Conservation (phyloP, 2,888 invertebrate genomes). For the Eristalinus aeneus region DNA sequence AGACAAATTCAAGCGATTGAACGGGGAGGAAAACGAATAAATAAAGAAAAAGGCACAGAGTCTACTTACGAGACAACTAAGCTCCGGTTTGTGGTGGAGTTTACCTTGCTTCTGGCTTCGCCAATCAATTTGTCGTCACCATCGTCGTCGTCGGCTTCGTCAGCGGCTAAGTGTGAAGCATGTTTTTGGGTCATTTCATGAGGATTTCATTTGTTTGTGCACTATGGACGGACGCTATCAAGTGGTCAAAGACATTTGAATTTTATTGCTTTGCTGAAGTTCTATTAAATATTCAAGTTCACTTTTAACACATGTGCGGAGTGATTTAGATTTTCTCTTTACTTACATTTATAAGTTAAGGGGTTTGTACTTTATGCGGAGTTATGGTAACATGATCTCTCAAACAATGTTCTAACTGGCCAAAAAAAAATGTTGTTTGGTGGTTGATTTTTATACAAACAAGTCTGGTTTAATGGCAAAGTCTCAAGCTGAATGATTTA, state of each 20-base stretch:
- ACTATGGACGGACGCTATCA: conserved; percentile 23
- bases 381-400: not conserved
- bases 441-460: not conserved
- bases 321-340: not conserved
- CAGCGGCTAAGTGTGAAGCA: conserved; percentile 25
- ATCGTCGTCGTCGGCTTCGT: not conserved
- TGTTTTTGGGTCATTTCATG: conserved; percentile 49
- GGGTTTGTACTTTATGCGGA: not conserved
- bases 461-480: not conserved
- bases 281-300: conserved; percentile 20
- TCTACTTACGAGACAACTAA: conserved; percentile 29
- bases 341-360: not conserved
- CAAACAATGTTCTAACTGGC: not conserved
- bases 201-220: conserved; percentile 11
- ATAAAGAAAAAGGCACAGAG: conserved; percentile 2
- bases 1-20: conserved; percentile 43
- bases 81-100: conserved; percentile 64
- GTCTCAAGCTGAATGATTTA: not conserved
- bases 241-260: conserved; percentile 51
- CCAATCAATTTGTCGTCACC: conserved; percentile 60
- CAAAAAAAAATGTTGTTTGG: not conserved
- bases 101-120: conserved; percentile 63
- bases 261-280: conserved; percentile 25
- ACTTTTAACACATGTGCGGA: not conserved
- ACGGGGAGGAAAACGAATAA: not conserved